phyloP scores from a whole-genome alignment of 2,113 vertebrate genomes.

The Jaculus jaculus region DNA sequence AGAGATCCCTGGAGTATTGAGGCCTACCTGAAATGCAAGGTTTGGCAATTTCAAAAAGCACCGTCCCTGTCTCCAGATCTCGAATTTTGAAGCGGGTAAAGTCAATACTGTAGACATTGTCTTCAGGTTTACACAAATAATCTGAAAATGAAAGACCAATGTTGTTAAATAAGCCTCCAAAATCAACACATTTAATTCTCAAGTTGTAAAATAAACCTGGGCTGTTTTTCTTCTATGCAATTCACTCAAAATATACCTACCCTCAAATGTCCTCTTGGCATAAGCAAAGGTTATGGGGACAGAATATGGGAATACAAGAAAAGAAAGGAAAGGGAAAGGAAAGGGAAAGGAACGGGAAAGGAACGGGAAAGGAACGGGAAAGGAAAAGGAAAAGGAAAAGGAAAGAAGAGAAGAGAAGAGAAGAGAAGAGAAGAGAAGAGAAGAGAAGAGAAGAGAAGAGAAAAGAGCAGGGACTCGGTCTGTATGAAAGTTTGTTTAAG shows the following conservation, averaged over 20 bases:
- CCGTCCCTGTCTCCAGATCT: constrained; percentile 95
- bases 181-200: not conserved
- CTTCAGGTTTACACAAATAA: constrained; percentile 97
- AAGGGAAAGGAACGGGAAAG: not conserved
- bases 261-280: not conserved
- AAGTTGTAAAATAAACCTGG: constrained; percentile 28
- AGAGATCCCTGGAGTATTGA: not conserved
- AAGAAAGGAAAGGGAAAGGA: not conserved
- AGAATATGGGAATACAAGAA: not conserved
- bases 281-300: not conserved
- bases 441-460: not conserved
- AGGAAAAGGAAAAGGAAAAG: no score
- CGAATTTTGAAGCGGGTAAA: constrained; percentile 99
- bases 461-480: not conserved
- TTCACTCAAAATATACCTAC: not conserved
- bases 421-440: no score
- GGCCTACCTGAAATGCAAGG: constrained; percentile 91
- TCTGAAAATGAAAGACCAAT: constrained; percentile 83
- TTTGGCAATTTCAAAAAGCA: constrained; percentile 98
- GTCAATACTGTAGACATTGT: constrained; percentile 96
- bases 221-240: not conserved
- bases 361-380: no score
- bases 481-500: not conserved
- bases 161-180: not conserved
- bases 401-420: no score